Base-by-base conservation (phyloP, 2,113 vertebrate species). In the Toxostoma redivivum region DNA sequence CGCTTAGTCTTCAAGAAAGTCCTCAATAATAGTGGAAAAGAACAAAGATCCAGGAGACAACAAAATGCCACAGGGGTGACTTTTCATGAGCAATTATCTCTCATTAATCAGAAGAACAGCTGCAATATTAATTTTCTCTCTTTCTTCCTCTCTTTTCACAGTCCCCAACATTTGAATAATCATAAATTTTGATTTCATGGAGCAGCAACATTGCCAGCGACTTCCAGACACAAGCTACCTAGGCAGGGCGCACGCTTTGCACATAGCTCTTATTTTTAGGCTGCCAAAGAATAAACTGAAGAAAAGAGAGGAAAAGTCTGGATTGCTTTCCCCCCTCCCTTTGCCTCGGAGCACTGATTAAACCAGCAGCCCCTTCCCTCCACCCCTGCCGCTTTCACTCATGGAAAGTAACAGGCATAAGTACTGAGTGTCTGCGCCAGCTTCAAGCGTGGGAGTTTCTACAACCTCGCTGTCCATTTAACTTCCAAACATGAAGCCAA, bases 61-160 rank as follows among this genome's bases (percentile, higher is more conserved):
- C 99, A 99, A 99, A 99, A 99, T 99, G 98, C 99, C 98, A 99
- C 98, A 98, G 98, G 99, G 99, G 98, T 99, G 99, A 99, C 99
- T 99, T 99, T 99, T 99, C 99, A 99, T 98, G 98, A 99, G 98
- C 99, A 99, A 99, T 99, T 99, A 99, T 99, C 99, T 99, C 98
- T 98, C 98, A 98, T 99, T 98, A 98, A 98, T 99, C 99, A 99
- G 99, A 99, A 98, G 98, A 99, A 99, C 99, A 99, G 99, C 99
- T 99, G 99, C 99, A 99, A 98, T 98, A 99, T 99, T 99, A 98
- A 98, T 99, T 99, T 99, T 98, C 98, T 97, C 98, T 98, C 98
- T 98, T 98, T 98, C 97, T 98, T 98, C 97, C 98, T 97, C 97
- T 97, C 98, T 98, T 98, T 98, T 98, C 98, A 98, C 98, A 98